These are phyloP conservation scores for Taenioides sp. DNA, from an alignment of 2,797 vertebrate genomes.

Conservation along the genomic window DNA sequence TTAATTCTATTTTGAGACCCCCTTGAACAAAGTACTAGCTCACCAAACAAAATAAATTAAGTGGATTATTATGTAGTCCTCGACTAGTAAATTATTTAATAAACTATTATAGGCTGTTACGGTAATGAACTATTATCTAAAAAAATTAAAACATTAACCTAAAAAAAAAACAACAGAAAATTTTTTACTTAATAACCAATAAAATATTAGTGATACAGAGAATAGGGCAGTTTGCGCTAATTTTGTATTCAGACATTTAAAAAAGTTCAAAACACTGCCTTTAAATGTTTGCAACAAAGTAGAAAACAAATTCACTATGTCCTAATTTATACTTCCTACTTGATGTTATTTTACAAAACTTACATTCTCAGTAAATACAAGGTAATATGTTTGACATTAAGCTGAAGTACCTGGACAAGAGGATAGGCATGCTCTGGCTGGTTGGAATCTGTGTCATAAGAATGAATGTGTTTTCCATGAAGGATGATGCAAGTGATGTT, in stretches of 20 bases:
- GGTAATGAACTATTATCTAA: neutral
- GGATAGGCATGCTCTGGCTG: no score
- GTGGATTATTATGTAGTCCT: neutral
- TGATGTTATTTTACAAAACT: neutral
- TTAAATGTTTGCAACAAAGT: neutral
- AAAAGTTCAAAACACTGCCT: neutral
- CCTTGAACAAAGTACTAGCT: neutral
- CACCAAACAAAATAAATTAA: neutral
- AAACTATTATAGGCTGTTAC: neutral
- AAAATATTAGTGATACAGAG: neutral
- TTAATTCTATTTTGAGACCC: neutral
- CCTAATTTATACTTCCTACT: neutral
- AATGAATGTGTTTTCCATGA: slow-evolving; percentile 18
- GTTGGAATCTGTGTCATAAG: slow-evolving; percentile 3
- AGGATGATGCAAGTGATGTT: neutral
- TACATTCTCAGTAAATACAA: neutral
- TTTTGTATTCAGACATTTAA: neutral
- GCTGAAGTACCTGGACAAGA: no score
- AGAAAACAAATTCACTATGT: neutral
- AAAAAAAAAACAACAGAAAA: no score
- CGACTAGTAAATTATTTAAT: neutral
- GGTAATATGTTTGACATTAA: neutral
- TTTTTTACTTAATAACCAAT: neutral
- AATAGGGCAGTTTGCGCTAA: neutral
- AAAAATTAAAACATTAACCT: neutral